Conservation (phyloP, 2,113 vertebrate genomes). For the Agelaius tricolor region DNA sequence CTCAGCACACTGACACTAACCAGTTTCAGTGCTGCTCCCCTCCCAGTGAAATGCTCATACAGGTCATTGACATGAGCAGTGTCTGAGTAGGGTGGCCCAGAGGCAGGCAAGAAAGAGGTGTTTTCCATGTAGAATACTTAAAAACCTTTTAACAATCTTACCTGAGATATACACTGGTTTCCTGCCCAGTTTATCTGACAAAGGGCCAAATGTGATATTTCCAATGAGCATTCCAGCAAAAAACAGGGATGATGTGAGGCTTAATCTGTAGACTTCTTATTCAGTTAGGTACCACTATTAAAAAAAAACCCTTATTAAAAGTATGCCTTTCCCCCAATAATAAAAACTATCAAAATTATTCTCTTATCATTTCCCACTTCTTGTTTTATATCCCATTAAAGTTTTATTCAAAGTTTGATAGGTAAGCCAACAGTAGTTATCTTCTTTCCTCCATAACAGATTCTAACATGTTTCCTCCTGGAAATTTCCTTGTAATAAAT, state of each 20-base stretch:
- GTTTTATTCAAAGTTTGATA: neutral
- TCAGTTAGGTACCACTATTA: neutral
- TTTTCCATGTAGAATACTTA: neutral
- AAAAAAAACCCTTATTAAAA: neutral
- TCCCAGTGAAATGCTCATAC: neutral
- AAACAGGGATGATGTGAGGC: neutral
- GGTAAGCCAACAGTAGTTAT: neutral
- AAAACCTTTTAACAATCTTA: neutral
- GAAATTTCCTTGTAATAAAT: neutral
- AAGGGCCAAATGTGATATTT: neutral
- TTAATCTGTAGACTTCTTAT: neutral
- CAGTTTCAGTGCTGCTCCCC: neutral
- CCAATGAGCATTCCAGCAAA: neutral
- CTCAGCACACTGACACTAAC: neutral
- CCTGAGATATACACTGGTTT: neutral
- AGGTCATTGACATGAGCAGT: neutral
- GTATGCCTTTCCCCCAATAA: neutral
- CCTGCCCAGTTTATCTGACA: neutral
- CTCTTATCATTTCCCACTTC: neutral
- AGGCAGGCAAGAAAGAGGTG: neutral
- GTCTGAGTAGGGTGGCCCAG: neutral
- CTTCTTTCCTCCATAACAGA: neutral
- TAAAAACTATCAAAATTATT: neutral
- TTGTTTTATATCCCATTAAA: neutral
- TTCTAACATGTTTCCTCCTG: neutral